Base-by-base conservation (phyloP, 2,797 vertebrate species). In the Premnoplex brunnescens region DNA sequence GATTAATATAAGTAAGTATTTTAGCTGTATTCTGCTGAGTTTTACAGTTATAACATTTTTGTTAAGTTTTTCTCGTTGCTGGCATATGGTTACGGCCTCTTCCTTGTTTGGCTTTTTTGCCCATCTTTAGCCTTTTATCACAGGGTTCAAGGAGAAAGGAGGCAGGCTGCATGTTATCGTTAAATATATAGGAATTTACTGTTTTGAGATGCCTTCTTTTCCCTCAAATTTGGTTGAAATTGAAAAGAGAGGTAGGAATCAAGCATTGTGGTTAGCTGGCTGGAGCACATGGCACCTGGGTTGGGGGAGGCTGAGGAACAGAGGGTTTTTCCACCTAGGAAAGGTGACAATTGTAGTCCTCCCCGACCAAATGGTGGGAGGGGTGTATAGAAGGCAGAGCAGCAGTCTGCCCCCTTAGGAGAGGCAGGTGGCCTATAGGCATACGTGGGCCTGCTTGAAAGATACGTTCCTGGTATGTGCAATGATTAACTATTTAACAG, bases 21-120 rank as follows among this genome's bases (percentile, higher is more conserved):
- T 24, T 62, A 43, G 18, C 10, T 54, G 15, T 5, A 22, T 59
- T 89, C 20, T 37, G 12, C 27, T 62, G n/a, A 26, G 3, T 41
- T 74, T 56, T 36, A 4, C 18, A 39, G 56, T 23, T 32, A 4
- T 7, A 41, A 22, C 1, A 2, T 60, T 69, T 69, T 41, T 73
- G 27, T 39, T 76, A 34, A 78, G 23, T 9, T 10, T 39, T 87
- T 62, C 10, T 46, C 3, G 1, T n/a, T 58, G 41, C 15, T 60
- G 8, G 2, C 21, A 0, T 39, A 8, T 28, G 32, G 21, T 32
- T 74, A 24, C 0, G 0, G 14, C 7, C 7, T 79, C 73, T 80
- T 67, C 19, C 19, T 36, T n/a, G 11, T 59, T 60, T 69, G 36
- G 1, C 12, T 46, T 36, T 80, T 66, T 64, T 60, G 13, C 30